Evolutionary conservation across 1,140 invertebrate species (phyloP).

Genomic region (Zophobas morio): DNA sequence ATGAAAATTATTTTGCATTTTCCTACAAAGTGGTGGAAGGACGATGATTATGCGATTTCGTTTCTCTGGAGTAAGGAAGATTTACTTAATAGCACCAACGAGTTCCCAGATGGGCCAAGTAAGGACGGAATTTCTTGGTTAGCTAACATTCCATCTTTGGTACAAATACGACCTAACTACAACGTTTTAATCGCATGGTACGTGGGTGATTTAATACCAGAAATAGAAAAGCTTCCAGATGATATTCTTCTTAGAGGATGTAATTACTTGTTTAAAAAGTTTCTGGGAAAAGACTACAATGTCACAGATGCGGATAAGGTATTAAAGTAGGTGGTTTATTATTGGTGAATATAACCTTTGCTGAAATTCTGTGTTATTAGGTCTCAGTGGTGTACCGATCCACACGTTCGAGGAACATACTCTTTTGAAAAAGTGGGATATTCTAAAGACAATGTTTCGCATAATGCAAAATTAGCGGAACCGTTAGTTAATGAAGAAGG

Average conservation of each 20-base stretch:
- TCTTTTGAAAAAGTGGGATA: constrained; percentile 9
- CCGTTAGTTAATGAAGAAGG: constrained; percentile 32
- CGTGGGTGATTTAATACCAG: constrained; percentile 50
- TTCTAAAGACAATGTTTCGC: neutral
- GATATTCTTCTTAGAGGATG: neutral
- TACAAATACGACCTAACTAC: constrained; percentile 43
- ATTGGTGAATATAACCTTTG: neutral
- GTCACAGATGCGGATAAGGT: neutral
- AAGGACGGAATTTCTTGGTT: constrained; percentile 44
- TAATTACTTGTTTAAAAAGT: neutral
- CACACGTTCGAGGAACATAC: constrained; percentile 17
- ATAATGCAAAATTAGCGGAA: constrained; percentile 3
- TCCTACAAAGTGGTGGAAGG: constrained; percentile 22
- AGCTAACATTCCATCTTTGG: constrained; percentile 3
- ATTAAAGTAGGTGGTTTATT: neutral
- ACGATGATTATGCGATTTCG: constrained; percentile 3
- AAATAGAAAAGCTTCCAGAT: constrained; percentile 49
- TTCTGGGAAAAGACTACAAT: constrained; percentile 2
- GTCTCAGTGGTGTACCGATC: constrained; percentile 9
- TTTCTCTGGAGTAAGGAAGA: constrained; percentile 26
- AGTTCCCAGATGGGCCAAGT: constrained; percentile 16
- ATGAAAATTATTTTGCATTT: constrained; percentile 85
- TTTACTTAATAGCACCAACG: neutral
- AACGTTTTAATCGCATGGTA: constrained; percentile 53
- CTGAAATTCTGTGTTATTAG: neutral